Evolutionary conservation across 2,888 invertebrate genomes (phyloP), one percentile per base, ranked within the genome.

Genomic region (Ochlodes sylvanus): DNA sequence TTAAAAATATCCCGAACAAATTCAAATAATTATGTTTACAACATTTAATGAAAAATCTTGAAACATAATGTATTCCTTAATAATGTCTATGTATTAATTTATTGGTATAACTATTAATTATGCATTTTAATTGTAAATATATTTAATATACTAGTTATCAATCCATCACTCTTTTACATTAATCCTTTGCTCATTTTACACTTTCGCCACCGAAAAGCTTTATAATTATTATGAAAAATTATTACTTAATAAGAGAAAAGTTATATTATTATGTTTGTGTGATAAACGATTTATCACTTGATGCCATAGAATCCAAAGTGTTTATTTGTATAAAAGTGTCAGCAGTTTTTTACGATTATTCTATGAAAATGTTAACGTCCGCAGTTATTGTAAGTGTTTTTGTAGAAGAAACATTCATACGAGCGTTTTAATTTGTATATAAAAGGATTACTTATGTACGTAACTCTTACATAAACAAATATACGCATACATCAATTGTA

Each of bases 261-360:
- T 17, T 47, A 42, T 47, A 41, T 47, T 34, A 38, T 65, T 61
- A 60, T 60, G 44, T 63, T 52, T 63, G 54, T 54, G 60, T 64
- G 64, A 61, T 44, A 42, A 41, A 27, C 27, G 27, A 27, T 5
- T 4, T 4, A 54, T 42, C 21, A 34, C 9, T 54, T 12, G 63
- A 70, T 70, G 70, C 70, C 70, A 82, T 83, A 71, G 68, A 71
- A 15, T 77, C 78, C 78, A 81, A 81, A 82, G 78, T 73, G 70
- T 72, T 68, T 70, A 65, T 63, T 17, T 50, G 21, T 50, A 50
- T 50, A 34, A 34, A 50, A 34, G 62, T 62, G 50, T 52, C 34
- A 62, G 50, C 1, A 9, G 2, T 10, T 27, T 27, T n/a, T 27
- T 27, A 38, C 2, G 1, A 38, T 3, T 38, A 38, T 38, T 38